Conservation (phyloP, 2,888 invertebrate genomes). For the Tolmerus cingulatus region DNA sequence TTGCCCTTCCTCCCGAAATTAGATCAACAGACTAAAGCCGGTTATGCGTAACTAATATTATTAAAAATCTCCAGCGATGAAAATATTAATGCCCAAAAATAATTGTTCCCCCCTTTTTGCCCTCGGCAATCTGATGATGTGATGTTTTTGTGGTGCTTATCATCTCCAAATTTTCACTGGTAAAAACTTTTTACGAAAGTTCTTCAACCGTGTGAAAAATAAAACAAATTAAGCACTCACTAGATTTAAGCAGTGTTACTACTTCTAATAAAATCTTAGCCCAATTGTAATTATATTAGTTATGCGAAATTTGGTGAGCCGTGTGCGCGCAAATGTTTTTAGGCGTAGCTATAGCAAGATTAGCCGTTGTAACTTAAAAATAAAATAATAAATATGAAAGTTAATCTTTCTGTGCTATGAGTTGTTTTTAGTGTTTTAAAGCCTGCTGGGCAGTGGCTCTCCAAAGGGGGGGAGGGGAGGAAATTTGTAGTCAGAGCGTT, state of each 20-base stretch:
- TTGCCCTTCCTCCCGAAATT: not conserved
- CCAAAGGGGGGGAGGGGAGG: not conserved
- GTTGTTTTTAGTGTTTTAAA: not conserved
- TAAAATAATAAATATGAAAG: not conserved
- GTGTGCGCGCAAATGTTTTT: not conserved
- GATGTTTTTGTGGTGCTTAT: slow-evolving; percentile 19
- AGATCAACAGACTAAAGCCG: not conserved
- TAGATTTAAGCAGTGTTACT: not conserved
- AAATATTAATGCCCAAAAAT: not conserved
- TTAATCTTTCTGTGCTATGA: not conserved
- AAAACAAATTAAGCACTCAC: slow-evolving; percentile 8
- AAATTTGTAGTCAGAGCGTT: not conserved
- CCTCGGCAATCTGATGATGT: not conserved
- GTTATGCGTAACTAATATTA: not conserved
- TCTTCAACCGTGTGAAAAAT: not conserved
- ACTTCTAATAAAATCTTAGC: not conserved
- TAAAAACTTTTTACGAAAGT: not conserved
- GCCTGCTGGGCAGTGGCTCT: not conserved
- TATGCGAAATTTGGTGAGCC: not conserved
- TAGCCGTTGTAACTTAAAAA: not conserved
- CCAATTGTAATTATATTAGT: not conserved
- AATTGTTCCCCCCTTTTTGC: not conserved
- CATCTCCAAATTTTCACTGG: not conserved
- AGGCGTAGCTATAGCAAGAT: not conserved
- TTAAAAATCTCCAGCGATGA: not conserved